These are phyloP conservation scores for Pseudomyrmex gracilis DNA, from an alignment of 1,140 invertebrate genomes.

Conservation along the genomic window DNA sequence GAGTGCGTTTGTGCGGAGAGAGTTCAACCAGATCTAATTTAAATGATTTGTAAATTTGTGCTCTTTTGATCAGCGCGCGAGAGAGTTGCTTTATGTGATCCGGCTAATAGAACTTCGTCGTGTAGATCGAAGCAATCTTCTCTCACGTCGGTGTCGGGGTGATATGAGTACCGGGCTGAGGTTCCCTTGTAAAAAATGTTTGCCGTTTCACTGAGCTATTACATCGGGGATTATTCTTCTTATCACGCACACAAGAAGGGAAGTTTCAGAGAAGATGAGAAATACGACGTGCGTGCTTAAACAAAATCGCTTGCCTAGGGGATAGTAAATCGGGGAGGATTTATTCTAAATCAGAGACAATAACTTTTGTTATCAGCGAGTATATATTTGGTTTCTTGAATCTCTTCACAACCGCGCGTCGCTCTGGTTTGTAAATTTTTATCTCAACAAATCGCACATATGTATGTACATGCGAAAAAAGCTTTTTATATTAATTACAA, in stretches of 20 bases:
- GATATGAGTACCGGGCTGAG: neutral
- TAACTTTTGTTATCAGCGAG: neutral
- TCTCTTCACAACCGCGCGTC: neutral
- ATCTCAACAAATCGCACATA: neutral
- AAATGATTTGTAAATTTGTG: constrained; percentile 42
- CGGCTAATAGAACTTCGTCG: constrained; percentile 42
- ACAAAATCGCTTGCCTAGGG: constrained; percentile 56
- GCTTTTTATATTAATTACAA: constrained; percentile 30
- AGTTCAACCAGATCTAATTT: constrained; percentile 24
- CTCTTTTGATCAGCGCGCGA: constrained; percentile 12
- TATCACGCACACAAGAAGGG: constrained; percentile 41
- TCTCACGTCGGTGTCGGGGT: neutral
- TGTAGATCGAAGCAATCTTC: constrained; percentile 43
- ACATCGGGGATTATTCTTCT: constrained; percentile 66
- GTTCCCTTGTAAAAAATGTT: constrained; percentile 47
- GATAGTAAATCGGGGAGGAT: constrained; percentile 27
- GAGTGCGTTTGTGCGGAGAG: neutral
- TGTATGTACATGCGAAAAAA: too few relatives aligned
- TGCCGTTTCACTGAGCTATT: constrained; percentile 35
- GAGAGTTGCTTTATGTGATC: constrained; percentile 45
- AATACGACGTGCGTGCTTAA: constrained; percentile 60
- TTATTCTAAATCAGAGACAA: constrained; percentile 28
- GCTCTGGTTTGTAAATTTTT: neutral
- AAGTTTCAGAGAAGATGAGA: neutral
- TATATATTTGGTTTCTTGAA: neutral